These are phyloP conservation scores for Aplochiton taeniatus DNA, from an alignment of 2,797 vertebrate species.

Conservation along the genomic window DNA sequence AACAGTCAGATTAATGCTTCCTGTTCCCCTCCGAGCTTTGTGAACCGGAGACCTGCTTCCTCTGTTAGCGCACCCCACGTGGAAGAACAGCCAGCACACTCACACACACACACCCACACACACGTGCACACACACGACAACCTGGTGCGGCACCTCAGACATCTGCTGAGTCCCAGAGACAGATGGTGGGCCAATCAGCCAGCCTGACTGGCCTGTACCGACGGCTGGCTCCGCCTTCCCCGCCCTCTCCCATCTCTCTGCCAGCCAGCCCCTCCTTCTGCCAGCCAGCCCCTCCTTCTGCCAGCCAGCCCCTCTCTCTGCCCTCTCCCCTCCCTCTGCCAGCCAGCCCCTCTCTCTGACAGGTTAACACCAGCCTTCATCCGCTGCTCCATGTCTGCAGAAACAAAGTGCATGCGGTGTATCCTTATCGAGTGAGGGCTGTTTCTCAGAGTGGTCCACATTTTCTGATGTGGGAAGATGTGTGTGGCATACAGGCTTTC, in stretches of 20 bases:
- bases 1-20: background rate
- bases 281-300: no score
- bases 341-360: no score
- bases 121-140: background rate
- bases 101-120: background rate
- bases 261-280: no score
- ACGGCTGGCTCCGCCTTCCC: no score
- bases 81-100: constrained; percentile 11
- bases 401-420: no score
- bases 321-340: no score
- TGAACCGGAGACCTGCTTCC: constrained; percentile 7
- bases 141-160: constrained; percentile 9
- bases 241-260: no score
- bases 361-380: no score
- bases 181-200: constrained; percentile 29
- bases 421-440: no score
- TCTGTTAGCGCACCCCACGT: constrained; percentile 9
- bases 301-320: background rate
- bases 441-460: no score
- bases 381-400: no score
- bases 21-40: background rate
- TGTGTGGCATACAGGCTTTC: background rate
- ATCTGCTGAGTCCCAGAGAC: constrained; percentile 28
- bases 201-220: background rate
- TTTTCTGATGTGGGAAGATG: background rate